Conservation (phyloP, 2,113 vertebrate species). For the Bostrychus sinensis region DNA sequence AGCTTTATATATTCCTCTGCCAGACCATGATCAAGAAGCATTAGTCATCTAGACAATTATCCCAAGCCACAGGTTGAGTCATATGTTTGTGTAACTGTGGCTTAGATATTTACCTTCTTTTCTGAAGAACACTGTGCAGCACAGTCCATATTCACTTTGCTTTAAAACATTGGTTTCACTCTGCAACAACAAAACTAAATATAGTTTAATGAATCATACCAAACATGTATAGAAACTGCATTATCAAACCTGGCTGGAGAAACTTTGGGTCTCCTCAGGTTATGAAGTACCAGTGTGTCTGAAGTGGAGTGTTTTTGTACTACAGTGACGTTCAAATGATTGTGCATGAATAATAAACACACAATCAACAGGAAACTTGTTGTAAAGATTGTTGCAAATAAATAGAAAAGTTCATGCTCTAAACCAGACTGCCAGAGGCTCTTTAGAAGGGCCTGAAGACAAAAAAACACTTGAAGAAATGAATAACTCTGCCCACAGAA, state of each 20-base stretch:
- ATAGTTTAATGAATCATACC: slow-evolving; percentile 41
- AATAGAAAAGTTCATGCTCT: background rate
- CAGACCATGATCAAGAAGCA: slow-evolving; percentile 53
- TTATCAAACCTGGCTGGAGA: slow-evolving; percentile 12
- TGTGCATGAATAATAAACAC: background rate
- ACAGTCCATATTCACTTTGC: slow-evolving; percentile 7
- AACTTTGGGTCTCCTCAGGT: background rate
- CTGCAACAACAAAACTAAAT: slow-evolving; percentile 27
- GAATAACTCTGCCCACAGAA: background rate
- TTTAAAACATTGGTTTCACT: slow-evolving; percentile 28
- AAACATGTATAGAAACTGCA: slow-evolving; percentile 2
- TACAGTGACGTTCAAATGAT: background rate
- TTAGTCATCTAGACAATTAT: slow-evolving; percentile 77
- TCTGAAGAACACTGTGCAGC: slow-evolving; percentile 18
- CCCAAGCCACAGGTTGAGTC: slow-evolving; percentile 79
- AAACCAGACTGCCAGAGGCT: background rate
- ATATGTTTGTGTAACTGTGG: slow-evolving; percentile 75
- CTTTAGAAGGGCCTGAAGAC: background rate
- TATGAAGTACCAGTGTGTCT: slow-evolving; percentile 19
- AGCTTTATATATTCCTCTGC: slow-evolving; percentile 45
- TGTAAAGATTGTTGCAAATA: background rate
- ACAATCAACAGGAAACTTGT: background rate
- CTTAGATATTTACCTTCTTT: slow-evolving; percentile 42
- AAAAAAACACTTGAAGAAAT: background rate
- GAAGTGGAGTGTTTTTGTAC: background rate